Conservation (phyloP, 2,888 invertebrate species). For the Conops quadrifasciatus region DNA sequence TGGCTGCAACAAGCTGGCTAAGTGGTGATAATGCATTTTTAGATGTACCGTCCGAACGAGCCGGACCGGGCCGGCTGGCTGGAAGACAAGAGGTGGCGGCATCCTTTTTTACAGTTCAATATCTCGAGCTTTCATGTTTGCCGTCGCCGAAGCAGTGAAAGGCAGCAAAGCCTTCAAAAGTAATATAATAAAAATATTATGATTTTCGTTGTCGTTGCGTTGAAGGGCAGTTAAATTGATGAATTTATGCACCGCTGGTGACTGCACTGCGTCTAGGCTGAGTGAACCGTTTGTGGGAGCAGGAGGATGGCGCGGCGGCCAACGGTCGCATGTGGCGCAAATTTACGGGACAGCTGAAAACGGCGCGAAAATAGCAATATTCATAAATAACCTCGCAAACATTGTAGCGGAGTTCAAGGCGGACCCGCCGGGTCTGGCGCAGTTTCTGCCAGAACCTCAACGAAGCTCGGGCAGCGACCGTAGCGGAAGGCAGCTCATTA, state of each 20-base stretch:
- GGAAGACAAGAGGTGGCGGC: neutral
- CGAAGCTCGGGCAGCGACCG: neutral
- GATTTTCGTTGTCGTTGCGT: conserved; percentile 39
- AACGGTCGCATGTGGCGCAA: neutral
- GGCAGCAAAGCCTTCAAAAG: neutral
- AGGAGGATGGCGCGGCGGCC: neutral
- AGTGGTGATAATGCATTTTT: conserved; percentile 36
- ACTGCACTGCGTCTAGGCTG: neutral
- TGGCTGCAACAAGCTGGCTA: conserved; percentile 24
- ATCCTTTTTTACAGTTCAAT: conserved; percentile 3
- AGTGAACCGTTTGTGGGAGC: neutral
- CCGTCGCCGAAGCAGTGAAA: conserved; percentile 19
- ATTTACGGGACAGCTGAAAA: neutral
- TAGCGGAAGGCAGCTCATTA: neutral
- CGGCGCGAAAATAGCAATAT: conserved; percentile 23
- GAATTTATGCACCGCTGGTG: conserved; percentile 37
- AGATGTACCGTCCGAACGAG: neutral
- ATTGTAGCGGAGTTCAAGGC: conserved; percentile 4
- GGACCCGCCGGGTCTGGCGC: neutral
- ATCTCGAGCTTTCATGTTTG: conserved; percentile 26
- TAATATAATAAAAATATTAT: conserved; percentile 15
- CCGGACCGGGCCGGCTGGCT: neutral
- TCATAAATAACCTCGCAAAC: conserved; percentile 18
- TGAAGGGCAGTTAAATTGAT: conserved; percentile 45
- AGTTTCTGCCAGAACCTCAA: neutral